Evolutionary conservation across 2,888 invertebrate genomes (phyloP), one percentile per base, ranked within the genome.

Genomic region (Rhagonycha fulva): DNA sequence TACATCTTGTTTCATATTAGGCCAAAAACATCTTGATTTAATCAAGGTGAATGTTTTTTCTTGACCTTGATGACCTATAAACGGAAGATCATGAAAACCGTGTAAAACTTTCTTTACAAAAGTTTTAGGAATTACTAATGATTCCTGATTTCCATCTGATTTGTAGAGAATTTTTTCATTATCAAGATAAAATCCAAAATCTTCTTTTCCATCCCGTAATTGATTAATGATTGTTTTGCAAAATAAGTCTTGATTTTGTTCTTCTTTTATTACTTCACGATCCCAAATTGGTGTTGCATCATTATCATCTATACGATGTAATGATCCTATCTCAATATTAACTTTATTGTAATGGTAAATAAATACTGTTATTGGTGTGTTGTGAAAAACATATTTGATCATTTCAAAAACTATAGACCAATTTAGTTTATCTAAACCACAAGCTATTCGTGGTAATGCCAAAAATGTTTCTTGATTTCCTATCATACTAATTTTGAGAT

Each of bases 31-130:
- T 24, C 76, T 62, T 61, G 75, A 47, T 62, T 77, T 68, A 11
- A 85, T 78, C 14, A 72, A 14, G n/a, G 72, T 74, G 7, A 76
- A 74, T 0, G 84, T 85, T 72, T 82, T 81, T 12, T 83, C 78
- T n/a, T 81, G 72, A n/a, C 84, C 84, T 32, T 77, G 81, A 77
- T 85, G 85, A 12, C 83, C 82, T 14, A 80, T 78, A 10, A 80
- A 74, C 4, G 79, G 78, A 14, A 79, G 70, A 47, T 80, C 76
- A 75, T 84, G 84, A 67, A 79, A 79, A 19, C 77, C 71, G 26
- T 73, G 14, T 1, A 84, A n/a, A 10, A 79, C 68, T 23, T 78
- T 71, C 5, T 12, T 9, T 7, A 71, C 66, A 12, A 80, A 67
- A 12, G 28, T 11, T 60, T 23, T 30, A 9, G 81, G 81, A 9